Conservation (phyloP, 2,797 vertebrate genomes). For the Setipinna tenuifilis region DNA sequence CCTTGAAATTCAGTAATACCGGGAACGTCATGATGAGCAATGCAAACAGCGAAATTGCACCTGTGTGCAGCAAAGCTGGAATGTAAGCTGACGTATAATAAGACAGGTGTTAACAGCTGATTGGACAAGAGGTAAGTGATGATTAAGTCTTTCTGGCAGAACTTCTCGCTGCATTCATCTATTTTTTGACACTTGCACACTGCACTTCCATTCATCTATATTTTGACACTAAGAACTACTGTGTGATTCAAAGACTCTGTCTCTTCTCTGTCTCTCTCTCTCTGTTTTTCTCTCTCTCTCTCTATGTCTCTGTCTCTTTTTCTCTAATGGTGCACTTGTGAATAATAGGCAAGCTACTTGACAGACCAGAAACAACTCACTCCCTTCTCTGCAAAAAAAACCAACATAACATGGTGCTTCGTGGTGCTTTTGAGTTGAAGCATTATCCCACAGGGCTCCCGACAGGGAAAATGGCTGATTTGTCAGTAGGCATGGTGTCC, state of each 20-base stretch:
- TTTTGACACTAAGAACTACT: background rate
- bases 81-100: too few relatives aligned
- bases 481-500: background rate
- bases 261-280: background rate
- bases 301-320: background rate
- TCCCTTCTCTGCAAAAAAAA: background rate
- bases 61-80: too few relatives aligned
- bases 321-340: background rate
- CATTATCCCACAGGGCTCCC: background rate
- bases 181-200: background rate
- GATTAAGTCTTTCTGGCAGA: too few relatives aligned
- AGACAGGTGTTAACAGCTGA: too few relatives aligned
- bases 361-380: conserved; percentile 1
- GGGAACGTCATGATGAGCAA: too few relatives aligned
- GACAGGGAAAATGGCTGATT: background rate
- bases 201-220: too few relatives aligned
- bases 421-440: background rate
- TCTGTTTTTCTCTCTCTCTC: background rate
- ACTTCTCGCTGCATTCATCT: background rate
- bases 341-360: background rate
- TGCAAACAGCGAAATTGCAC: too few relatives aligned
- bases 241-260: background rate
- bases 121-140: too few relatives aligned
- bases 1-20: too few relatives aligned
- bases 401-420: background rate